Percentiles rank a stretch among this genome's conserved stretches.
Evolutionary conservation across 2,888 invertebrate genomes (phyloP).

Genomic region (Machimus atricapillus): DNA sequence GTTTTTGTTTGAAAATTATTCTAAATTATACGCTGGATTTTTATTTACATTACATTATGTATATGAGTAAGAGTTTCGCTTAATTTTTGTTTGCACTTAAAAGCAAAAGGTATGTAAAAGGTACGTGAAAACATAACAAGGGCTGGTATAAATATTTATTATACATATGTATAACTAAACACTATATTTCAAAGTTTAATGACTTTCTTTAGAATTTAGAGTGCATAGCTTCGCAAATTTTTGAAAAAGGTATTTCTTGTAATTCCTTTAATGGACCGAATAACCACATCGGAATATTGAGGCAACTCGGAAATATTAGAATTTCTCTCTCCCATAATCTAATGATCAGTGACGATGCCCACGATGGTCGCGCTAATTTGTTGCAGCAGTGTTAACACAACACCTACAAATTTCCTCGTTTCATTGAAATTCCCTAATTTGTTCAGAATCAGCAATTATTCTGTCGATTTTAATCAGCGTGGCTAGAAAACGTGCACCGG

Average conservation of each 20-base stretch:
- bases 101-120: no score
- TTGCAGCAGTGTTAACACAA: constrained; percentile 11
- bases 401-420: constrained; percentile 25
- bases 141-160: no score
- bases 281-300: not conserved
- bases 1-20: no score
- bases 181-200: not conserved
- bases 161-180: no score
- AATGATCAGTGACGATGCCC: not conserved
- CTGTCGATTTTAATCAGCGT: constrained; percentile 25
- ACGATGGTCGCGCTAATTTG: constrained; percentile 9
- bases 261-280: not conserved
- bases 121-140: no score
- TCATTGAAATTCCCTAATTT: constrained; percentile 27
- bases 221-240: not conserved
- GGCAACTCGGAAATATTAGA: not conserved
- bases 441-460: constrained; percentile 29
- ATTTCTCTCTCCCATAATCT: not conserved
- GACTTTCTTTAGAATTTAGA: not conserved
- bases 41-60: no score
- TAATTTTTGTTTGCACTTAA: no score
- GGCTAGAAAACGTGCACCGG: constrained; percentile 6
- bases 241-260: not conserved
- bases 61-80: no score
- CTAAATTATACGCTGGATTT: no score